Evolutionary conservation across 2,113 vertebrate genomes (phyloP).

Genomic region (Hyperoodon ampullatus): DNA sequence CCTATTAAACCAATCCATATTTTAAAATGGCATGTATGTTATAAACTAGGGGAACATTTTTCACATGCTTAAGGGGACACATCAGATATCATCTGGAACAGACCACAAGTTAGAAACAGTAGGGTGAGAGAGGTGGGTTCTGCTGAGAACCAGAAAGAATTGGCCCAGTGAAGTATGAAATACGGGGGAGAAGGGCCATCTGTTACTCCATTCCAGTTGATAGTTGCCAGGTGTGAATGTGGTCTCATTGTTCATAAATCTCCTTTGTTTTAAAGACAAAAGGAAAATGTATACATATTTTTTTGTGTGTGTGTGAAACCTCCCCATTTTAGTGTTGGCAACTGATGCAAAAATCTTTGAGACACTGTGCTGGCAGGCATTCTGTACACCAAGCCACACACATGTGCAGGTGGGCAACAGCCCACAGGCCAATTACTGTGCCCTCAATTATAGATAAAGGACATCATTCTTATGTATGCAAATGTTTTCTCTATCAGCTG

Average conservation of each 20-base stretch:
- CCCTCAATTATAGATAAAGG: background rate
- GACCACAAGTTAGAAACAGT: background rate
- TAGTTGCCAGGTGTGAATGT: background rate
- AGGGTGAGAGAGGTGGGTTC: background rate
- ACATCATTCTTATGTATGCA: background rate
- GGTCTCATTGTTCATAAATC: background rate
- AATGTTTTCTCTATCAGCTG: background rate
- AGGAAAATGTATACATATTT: background rate
- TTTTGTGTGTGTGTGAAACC: background rate
- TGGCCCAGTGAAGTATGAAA: background rate
- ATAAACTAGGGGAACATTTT: background rate
- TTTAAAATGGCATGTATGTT: background rate
- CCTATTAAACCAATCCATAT: background rate
- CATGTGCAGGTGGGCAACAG: background rate
- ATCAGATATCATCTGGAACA: background rate
- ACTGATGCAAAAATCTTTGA: background rate
- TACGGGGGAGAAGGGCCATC: accelerated
- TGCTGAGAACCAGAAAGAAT: background rate
- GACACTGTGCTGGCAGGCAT: background rate
- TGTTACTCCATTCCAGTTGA: background rate
- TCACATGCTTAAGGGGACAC: background rate
- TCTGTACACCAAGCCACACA: background rate
- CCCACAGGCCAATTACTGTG: background rate
- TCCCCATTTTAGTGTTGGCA: background rate
- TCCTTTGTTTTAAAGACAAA: background rate